Base-by-base conservation (phyloP, 2,888 invertebrate species). In the Cantharis rufa region DNA sequence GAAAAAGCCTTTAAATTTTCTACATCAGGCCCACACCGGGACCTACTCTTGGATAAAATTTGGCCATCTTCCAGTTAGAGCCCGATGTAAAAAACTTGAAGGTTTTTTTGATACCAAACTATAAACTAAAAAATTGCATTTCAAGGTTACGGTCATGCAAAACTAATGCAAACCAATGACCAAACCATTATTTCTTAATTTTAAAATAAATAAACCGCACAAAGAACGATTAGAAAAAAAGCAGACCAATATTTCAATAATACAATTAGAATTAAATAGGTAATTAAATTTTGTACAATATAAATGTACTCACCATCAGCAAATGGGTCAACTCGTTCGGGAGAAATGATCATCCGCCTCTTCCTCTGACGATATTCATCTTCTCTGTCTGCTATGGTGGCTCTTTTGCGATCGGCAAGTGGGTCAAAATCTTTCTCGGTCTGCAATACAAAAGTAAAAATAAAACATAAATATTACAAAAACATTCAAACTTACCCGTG, bases 241-340 rank as follows among this genome's bases (percentile, higher is more conserved):
- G 21, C 16, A 64, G 18, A 64, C 18, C 64, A 64, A 48, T 48
- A 48, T 48, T n/a, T 48, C 48, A 48, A 15, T 24, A 48, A 15
- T 24, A 27, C n/a, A 10, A 69, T 15, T 24, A 13, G 24, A 62
- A 63, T 18, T 24, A 71, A 15, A 21, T 15, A 21, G 27, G 63
- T 63, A 15, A 61, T 24, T 15, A 69, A 71, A 10, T 7, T 24
- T 62, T 21, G 21, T 71, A 62, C 10, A 7, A 48, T 7, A 9
- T 48, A 9, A 48, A 48, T 63, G 73, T 82, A 91, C 92, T 90
- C 91, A 97, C 98, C 98, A 91, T 98, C 97, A 86, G 98, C 97
- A 91, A 99, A 99, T 48, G 98, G 98, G 91, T 99, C 99, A 82
- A 95, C 93, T 84, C 99, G 92, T 86, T 98, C 98, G 0, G 99